Conservation (phyloP, 92 coral and sea anemone genomes). For the Hydrozoanthus gracilis region DNA sequence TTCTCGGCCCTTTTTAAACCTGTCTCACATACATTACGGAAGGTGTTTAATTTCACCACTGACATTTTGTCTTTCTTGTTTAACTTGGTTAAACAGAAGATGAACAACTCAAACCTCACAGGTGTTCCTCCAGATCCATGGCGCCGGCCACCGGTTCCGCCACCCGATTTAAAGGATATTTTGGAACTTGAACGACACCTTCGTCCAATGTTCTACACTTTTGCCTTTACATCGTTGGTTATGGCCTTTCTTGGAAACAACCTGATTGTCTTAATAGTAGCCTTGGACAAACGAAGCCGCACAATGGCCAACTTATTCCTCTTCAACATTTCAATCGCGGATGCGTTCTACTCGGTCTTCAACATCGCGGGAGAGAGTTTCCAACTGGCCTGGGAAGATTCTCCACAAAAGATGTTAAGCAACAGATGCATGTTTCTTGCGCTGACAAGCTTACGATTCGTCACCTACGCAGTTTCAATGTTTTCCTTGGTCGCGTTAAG, state of each 20-base stretch:
- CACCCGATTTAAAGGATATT: too few species aligned
- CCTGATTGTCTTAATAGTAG: constrained; percentile 50
- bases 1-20: too few species aligned
- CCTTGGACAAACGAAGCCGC: constrained; percentile 42
- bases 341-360: constrained; percentile 48
- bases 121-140: too few species aligned
- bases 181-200: too few species aligned
- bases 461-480: constrained; percentile 53
- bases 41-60: too few species aligned
- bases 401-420: constrained; percentile 14
- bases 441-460: constrained; percentile 41
- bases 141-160: too few species aligned
- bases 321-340: constrained; percentile 53
- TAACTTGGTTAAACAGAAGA: too few species aligned
- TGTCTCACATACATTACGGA: too few species aligned
- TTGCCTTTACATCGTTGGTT: constrained; percentile 40
- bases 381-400: constrained; percentile 30
- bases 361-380: constrained; percentile 59
- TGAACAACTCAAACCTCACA: too few species aligned
- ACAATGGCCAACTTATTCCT: constrained; percentile 60
- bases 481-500: constrained; percentile 54
- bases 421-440: constrained; percentile 31
- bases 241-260: constrained; percentile 51
- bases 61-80: too few species aligned
- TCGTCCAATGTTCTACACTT: constrained; percentile 48